Percentiles rank a stretch among this genome's conserved stretches.
Evolutionary conservation across 2,888 invertebrate species (phyloP).

Genomic region (Hyposoter didymator): DNA sequence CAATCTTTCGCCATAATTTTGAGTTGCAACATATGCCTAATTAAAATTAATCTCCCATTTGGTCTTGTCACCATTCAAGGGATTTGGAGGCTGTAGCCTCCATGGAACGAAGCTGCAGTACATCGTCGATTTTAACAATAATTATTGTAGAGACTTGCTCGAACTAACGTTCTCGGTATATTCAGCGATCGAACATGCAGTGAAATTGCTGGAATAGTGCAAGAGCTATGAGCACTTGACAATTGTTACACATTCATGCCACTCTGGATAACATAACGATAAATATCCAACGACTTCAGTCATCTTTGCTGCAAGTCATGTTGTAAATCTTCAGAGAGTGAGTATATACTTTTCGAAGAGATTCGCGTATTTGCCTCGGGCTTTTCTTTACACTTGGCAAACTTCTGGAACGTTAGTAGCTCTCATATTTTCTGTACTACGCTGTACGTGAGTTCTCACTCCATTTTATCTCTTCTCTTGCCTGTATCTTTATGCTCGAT

Average conservation of each 20-base stretch:
- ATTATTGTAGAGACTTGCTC: background rate
- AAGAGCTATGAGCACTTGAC: background rate
- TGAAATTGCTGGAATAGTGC: background rate
- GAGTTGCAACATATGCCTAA: background rate
- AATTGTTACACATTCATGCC: constrained; percentile 1
- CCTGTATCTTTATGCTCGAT: constrained; percentile 8
- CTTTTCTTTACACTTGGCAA: constrained; percentile 34
- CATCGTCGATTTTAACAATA: background rate
- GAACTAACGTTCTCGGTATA: background rate
- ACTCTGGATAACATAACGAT: constrained; percentile 8
- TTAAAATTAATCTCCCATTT: background rate
- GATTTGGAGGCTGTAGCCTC: too few species aligned
- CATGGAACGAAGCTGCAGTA: background rate
- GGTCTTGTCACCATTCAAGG: background rate
- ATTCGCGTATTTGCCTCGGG: constrained; percentile 39
- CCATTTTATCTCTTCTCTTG: constrained; percentile 35
- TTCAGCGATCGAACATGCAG: background rate
- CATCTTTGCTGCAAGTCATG: background rate
- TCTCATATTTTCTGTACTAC: constrained; percentile 37
- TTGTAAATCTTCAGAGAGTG: constrained; percentile 39
- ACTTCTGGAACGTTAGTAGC: constrained; percentile 27
- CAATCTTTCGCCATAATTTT: background rate
- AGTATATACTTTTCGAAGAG: constrained; percentile 20
- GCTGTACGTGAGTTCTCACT: constrained; percentile 26
- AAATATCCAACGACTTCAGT: constrained; percentile 3